Base-by-base conservation (phyloP, 2,113 vertebrate genomes). In the Hucho hucho region DNA sequence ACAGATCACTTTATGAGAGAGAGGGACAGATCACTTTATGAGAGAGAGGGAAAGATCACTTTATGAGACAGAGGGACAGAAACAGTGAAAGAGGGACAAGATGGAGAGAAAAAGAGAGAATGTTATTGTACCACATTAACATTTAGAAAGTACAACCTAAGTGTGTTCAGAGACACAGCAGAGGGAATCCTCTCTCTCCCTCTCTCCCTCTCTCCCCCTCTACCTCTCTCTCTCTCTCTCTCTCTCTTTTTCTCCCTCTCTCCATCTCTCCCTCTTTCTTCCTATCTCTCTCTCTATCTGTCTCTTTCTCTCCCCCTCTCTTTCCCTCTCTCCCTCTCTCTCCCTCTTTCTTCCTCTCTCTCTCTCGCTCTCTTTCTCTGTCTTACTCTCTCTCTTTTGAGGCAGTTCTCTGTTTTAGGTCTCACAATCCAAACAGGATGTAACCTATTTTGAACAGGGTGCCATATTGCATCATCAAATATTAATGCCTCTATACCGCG, bases 381-480 rank as follows among this genome's bases (percentile, higher is more conserved):
- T 32, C 49, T 43, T 37, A 26, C 63, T 18, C 70, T 74, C 76
- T 81, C 73, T 86, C 66, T 71, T 5, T 6, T 18, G 67, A 81
- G 64, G 78, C 82, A 71, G 83, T 78, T 84, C 69, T 73, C 78
- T 82, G 82, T 79, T 89, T 86, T 84, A 86, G 87, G 80, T 83
- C 81, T 86, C 75, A 87, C 81, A 89, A 90, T 88, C 79, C 84
- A 88, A 89, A 91, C 89, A 87, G 90, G 89, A 89, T 92, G 86
- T 90, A 92, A 91, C 90, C 90, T 89, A 92, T 92, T 93, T 93
- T 89, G 86, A 90, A 90, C 87, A 83, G 72, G 72, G 79, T 88
- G 90, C 89, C 92, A 93, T 94, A 94, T 92, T 93, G 93, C 88
- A 87, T 89, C 88, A 91, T 94, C 66, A 93, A 93, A 91, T 93